Base-by-base conservation (phyloP, 1,140 invertebrate species). In the Nasonia giraulti region DNA sequence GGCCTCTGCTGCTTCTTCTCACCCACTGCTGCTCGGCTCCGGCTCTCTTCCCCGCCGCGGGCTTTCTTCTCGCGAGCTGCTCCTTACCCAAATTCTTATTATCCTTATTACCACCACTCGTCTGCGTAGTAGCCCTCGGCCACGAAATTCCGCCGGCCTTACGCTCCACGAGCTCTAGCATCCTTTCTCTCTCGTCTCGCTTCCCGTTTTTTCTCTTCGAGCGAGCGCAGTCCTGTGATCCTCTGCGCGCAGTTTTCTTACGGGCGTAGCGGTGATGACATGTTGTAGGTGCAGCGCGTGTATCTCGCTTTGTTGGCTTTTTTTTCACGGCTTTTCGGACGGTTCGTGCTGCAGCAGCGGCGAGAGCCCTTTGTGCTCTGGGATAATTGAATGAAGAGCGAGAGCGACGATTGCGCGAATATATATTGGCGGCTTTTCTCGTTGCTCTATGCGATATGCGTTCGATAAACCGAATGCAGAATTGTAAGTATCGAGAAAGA, bases 121-220 rank as follows among this genome's bases (percentile, higher is more conserved):
- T 86, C 33, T 37, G 33, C 17, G 88, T 88, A 81, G 87, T 88
- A 80, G 83, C 82, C 77, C 73, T 82, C 8, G 90, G 89, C 91
- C 91, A 91, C 37, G 89, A 90, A 84, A 91, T 90, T 62, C 89
- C 91, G 80, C 81, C 88, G 40, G 89, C 84, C 87, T 91, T 91
- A 11, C 91, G 89, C 75, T 91, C 91, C 8, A 91, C 86, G 27
- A 91, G 87, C 47, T 90, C 88, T 78, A 91, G 84, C 91, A 92
- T 92, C 85, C 85, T 90, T 33, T 69, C 86, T 75, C 10, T 76
- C 76, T 82, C 66, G n/a, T 69, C 74, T 80, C 77, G 27, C 27
- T 62, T 84, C 77, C 12, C 31, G 2, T 55, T 69, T 50, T 80
- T 86, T 86, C 62, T 66, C 50, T 66, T 27, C 23, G 62, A 62